Base-by-base conservation (phyloP, 2,888 invertebrate genomes). In the Rhogogaster chlorosoma region DNA sequence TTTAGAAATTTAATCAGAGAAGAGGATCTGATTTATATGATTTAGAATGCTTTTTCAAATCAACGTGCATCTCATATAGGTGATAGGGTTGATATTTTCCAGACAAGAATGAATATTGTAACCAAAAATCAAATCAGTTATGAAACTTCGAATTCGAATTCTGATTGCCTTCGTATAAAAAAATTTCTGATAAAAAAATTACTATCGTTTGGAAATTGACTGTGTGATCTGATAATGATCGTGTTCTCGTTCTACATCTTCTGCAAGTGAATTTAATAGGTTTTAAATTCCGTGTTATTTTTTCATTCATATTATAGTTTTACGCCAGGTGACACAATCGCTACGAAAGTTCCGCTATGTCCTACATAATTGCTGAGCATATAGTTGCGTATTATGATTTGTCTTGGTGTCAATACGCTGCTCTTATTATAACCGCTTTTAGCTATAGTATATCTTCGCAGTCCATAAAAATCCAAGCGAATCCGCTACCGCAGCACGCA, bases 311-410 rank as follows among this genome's bases (percentile, higher is more conserved):
- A 26, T 61, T 61, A 45, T 6, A 53, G 29, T 49, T 53, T 77
- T 53, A 36, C 38, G n/a, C 80, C 22, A 73, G 57, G 83, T 75
- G 57, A 73, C 57, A 83, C 67, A 83, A 83, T 83, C 67, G 32
- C 73, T 88, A 87, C 89, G 89, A 89, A 89, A 91, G 90, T 92
- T 91, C 92, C 92, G 92, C 92, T 92, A 92, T 92, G 92, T 92
- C 91, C 92, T 88, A 92, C 91, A 92, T 92, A 87, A 90, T 90
- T 91, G 88, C 89, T 88, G 88, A 22, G 38, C 61, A 36, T 32
- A 36, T 32, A 80, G 36, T 61, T 64, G 64, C 5, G 80, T 61
- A 38, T 77, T 53, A 77, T 38, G 77, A 53, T 77, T 80, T 80
- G 67, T 45, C 45, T 67, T 67, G 12, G 26, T 80, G 80, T 80